phyloP scores from a whole-genome alignment of 2,888 invertebrate species.

The Drosophila pseudotakahashii region DNA sequence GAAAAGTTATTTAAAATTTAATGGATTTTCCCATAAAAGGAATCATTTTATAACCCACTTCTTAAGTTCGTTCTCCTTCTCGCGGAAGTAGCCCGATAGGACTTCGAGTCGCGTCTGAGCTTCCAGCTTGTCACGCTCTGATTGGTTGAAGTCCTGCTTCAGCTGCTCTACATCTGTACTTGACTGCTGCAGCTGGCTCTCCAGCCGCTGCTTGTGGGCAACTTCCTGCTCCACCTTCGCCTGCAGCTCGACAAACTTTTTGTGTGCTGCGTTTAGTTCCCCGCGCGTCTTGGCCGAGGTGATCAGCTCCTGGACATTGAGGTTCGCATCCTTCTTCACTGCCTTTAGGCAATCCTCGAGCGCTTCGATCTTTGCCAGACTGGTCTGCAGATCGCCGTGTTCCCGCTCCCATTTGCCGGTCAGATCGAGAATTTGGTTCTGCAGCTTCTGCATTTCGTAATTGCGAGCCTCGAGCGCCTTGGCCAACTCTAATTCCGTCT shows the following conservation, averaged over 20 bases:
- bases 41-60: slow-evolving; percentile 86
- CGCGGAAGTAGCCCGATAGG: slow-evolving; percentile 94
- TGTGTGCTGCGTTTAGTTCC: slow-evolving; percentile 86
- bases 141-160: slow-evolving; percentile 87
- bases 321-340: slow-evolving; percentile 83
- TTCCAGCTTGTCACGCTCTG: slow-evolving; percentile 90
- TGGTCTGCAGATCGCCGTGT: slow-evolving; percentile 80
- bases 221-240: slow-evolving; percentile 85
- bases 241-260: slow-evolving; percentile 85
- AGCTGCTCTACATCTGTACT: slow-evolving; percentile 86
- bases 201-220: slow-evolving; percentile 84
- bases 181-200: slow-evolving; percentile 83
- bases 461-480: slow-evolving; percentile 81
- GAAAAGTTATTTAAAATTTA: slow-evolving; percentile 79
- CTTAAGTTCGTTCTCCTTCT: slow-evolving; percentile 93
- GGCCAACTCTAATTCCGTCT: slow-evolving; percentile 82
- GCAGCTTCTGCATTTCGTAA: slow-evolving; percentile 81
- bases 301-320: slow-evolving; percentile 85
- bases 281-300: slow-evolving; percentile 87
- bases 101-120: slow-evolving; percentile 93
- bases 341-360: slow-evolving; percentile 85
- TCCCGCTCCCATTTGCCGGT: slow-evolving; percentile 75
- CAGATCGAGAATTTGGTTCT: slow-evolving; percentile 80
- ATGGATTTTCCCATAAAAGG: background rate
- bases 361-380: slow-evolving; percentile 83